A percentile compares a stretch with the other conserved stretches of the same genome.
phyloP scores from a whole-genome alignment of 2,888 invertebrate genomes.

The Clusia tigrina region DNA sequence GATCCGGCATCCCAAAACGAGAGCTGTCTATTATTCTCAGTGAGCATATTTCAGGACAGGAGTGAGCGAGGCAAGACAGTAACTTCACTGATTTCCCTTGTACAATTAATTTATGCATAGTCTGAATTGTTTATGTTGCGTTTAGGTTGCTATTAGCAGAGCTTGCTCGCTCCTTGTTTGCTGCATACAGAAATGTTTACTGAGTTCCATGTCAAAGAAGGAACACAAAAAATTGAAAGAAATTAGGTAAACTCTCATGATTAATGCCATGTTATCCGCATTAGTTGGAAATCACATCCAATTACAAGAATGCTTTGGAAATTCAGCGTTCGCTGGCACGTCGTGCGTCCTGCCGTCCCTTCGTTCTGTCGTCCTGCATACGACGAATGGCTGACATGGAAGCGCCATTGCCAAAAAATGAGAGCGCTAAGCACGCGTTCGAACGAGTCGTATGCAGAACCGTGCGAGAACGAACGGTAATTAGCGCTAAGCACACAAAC shows the following conservation, averaged over 20 bases:
- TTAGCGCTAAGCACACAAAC: constrained; percentile 32
- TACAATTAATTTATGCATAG: no score
- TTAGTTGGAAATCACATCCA: constrained; percentile 24
- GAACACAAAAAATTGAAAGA: constrained; percentile 1
- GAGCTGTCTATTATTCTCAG: no score
- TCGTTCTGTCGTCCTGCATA: neutral
- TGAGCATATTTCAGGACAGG: no score
- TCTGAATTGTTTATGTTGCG: no score
- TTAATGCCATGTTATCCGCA: constrained; percentile 28
- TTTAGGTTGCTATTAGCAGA: no score
- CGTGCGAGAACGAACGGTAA: no score
- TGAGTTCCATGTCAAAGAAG: neutral
- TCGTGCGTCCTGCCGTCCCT: neutral
- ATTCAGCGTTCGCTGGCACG: neutral
- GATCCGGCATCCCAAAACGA: no score
- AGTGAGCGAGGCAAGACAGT: no score
- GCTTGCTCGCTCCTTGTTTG: no score
- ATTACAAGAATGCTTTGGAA: constrained; percentile 35
- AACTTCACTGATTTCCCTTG: no score
- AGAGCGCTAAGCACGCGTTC: neutral
- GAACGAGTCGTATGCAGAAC: constrained; percentile 22
- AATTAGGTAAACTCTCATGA: constrained; percentile 6
- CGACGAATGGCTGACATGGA: neutral
- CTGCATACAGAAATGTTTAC: no score
- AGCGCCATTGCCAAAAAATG: neutral